Evolutionary conservation across 2,888 invertebrate species (phyloP).

Genomic region (Anaspis maculata): DNA sequence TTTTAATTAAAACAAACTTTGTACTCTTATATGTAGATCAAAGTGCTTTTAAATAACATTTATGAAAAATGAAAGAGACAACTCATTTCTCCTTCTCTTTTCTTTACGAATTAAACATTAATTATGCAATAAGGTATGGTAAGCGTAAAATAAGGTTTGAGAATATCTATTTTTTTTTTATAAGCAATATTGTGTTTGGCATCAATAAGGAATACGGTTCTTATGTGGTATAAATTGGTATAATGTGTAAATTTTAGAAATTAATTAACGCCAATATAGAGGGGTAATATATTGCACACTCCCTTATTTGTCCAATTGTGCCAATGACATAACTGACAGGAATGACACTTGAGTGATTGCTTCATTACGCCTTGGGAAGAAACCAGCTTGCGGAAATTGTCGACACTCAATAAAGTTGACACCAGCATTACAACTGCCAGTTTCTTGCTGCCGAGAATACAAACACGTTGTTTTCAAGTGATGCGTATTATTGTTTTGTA

Average conservation of each 20-base stretch:
- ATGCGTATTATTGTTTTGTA: too few species aligned
- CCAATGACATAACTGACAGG: conserved; percentile 15
- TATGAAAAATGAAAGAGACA: conserved; percentile 37
- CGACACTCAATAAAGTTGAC: conserved; percentile 13
- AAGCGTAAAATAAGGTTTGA: too few species aligned
- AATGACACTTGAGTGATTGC: conserved; percentile 16
- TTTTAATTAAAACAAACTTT: conserved; percentile 43
- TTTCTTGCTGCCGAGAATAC: background rate
- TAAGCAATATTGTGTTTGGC: too few species aligned
- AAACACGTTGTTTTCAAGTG: background rate
- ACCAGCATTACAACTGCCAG: conserved; percentile 2
- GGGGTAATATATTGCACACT: too few species aligned
- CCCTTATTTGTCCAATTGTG: conserved; percentile 13
- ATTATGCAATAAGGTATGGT: too few species aligned
- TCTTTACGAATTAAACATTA: too few species aligned
- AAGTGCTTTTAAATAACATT: conserved; percentile 36
- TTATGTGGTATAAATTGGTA: too few species aligned
- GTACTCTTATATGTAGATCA: conserved; percentile 36
- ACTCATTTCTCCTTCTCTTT: conserved; percentile 20
- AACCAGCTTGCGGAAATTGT: conserved; percentile 14
- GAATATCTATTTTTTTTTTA: too few species aligned
- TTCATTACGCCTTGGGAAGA: conserved; percentile 15
- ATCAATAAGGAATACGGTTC: too few species aligned
- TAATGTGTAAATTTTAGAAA: too few species aligned
- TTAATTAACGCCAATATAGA: too few species aligned